These are phyloP conservation scores for Eunapius fragilis DNA, from an alignment of 37 sponge, comb jelly and placozoan species.

Conservation along the genomic window DNA sequence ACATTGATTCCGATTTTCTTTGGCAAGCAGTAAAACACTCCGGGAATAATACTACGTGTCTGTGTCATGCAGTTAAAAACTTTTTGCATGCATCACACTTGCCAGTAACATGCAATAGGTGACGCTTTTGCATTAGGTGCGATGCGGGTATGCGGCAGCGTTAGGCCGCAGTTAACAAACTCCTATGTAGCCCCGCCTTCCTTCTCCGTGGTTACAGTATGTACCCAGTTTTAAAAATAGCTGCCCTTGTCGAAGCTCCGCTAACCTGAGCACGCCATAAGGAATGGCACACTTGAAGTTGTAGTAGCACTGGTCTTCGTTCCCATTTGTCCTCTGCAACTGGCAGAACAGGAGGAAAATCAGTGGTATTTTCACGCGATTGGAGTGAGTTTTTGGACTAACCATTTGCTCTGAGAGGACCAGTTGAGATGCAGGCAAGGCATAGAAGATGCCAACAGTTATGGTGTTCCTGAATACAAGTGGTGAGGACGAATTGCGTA, in stretches of 20 bases:
- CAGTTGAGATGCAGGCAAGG: slow-evolving; percentile 80
- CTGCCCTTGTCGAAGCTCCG: not conserved
- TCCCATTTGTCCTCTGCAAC: slow-evolving; percentile 74
- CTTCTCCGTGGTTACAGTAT: not conserved
- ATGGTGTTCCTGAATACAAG: slow-evolving; percentile 46
- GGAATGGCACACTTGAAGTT: slow-evolving; percentile 90
- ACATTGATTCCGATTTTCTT: too few species aligned
- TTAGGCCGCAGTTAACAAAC: too few species aligned
- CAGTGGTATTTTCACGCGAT: too few species aligned
- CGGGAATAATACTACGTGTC: too few species aligned
- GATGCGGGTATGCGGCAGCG: too few species aligned
- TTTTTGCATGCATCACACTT: too few species aligned
- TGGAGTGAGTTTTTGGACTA: too few species aligned
- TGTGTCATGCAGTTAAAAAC: too few species aligned
- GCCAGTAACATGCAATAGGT: too few species aligned
- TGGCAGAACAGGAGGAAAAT: not conserved
- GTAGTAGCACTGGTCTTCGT: slow-evolving; percentile 94
- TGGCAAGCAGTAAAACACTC: too few species aligned
- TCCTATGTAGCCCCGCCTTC: too few species aligned
- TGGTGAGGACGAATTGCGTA: not conserved
- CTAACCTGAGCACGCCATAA: slow-evolving; percentile 60
- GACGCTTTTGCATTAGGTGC: too few species aligned
- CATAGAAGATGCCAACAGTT: slow-evolving; percentile 82
- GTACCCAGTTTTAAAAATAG: not conserved
- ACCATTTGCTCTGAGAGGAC: slow-evolving; percentile 69